These are phyloP conservation scores for Elachura formosa DNA, from an alignment of 2,113 vertebrate genomes.

Conservation along the genomic window DNA sequence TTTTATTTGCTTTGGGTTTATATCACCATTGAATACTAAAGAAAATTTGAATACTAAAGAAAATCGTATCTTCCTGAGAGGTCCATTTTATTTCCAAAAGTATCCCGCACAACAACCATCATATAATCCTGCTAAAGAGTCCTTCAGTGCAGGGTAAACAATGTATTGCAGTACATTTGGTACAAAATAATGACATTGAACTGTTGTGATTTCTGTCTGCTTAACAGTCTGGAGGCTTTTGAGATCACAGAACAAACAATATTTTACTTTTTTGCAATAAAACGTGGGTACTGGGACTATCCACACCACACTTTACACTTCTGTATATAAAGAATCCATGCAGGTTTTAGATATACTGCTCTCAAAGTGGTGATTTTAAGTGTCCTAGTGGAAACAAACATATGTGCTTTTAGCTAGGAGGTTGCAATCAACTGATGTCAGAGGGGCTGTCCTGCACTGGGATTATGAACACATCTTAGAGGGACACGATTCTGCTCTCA, in stretches of 20 bases:
- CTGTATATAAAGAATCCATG: background rate
- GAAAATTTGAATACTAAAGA: conserved; percentile 1
- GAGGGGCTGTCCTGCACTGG: background rate
- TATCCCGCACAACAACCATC: background rate
- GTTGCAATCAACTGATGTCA: background rate
- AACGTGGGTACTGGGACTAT: background rate
- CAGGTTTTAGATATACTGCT: background rate
- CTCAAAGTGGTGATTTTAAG: background rate
- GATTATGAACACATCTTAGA: background rate
- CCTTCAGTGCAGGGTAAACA: conserved; percentile 6
- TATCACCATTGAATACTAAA: background rate
- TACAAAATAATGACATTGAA: background rate
- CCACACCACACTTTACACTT: background rate
- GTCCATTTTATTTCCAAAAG: background rate
- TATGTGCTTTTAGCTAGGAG: background rate
- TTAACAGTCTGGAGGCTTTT: background rate
- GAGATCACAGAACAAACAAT: background rate
- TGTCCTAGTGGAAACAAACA: background rate
- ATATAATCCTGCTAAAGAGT: background rate
- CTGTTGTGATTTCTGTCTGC: background rate
- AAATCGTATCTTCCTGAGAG: background rate
- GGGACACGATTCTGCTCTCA: fast-evolving
- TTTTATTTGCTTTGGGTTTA: background rate
- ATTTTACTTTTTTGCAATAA: background rate
- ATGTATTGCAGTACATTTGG: background rate